Evolutionary conservation across 1,140 invertebrate genomes (phyloP).

Genomic region (Anoplolepis gracilipes): DNA sequence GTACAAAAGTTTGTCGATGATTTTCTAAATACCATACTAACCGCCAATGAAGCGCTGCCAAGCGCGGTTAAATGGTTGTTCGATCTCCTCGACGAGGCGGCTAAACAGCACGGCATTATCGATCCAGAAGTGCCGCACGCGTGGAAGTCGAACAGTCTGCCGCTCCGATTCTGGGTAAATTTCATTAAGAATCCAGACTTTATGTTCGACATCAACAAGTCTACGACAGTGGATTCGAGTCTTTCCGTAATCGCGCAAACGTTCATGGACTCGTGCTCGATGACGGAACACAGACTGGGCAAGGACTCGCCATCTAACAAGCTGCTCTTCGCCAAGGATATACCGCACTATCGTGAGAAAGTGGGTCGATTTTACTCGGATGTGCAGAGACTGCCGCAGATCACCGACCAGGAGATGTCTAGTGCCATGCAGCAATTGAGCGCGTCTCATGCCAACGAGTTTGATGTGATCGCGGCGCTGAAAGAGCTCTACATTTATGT

Average conservation of each 20-base stretch:
- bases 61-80: constrained; percentile 98
- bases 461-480: constrained; percentile 95
- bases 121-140: constrained; percentile 97
- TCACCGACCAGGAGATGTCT: constrained; percentile 96
- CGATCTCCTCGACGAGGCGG: constrained; percentile 97
- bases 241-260: constrained; percentile 98
- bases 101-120: constrained; percentile 92
- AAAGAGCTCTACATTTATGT: constrained; percentile 98
- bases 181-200: constrained; percentile 99
- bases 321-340: constrained; percentile 97
- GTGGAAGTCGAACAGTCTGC: constrained; percentile 98
- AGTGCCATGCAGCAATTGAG: constrained; percentile 97
- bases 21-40: constrained; percentile 95
- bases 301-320: constrained; percentile 98
- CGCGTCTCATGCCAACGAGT: constrained; percentile 94
- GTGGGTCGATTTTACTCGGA: constrained; percentile 95
- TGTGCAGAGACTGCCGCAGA: constrained; percentile 93
- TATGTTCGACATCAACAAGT: constrained; percentile 98
- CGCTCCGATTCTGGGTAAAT: constrained; percentile 98
- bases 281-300: constrained; percentile 94
- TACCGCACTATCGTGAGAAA: constrained; percentile 95
- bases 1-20: constrained; percentile 99
- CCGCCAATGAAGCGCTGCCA: constrained; percentile 95
- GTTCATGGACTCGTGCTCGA: constrained; percentile 97
- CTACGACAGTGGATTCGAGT: constrained; percentile 95